A percentile compares a stretch with the other conserved stretches of the same genome.
These are phyloP conservation scores for Prolemur simus DNA, from an alignment of 2,113 vertebrate genomes.

Conservation along the genomic window DNA sequence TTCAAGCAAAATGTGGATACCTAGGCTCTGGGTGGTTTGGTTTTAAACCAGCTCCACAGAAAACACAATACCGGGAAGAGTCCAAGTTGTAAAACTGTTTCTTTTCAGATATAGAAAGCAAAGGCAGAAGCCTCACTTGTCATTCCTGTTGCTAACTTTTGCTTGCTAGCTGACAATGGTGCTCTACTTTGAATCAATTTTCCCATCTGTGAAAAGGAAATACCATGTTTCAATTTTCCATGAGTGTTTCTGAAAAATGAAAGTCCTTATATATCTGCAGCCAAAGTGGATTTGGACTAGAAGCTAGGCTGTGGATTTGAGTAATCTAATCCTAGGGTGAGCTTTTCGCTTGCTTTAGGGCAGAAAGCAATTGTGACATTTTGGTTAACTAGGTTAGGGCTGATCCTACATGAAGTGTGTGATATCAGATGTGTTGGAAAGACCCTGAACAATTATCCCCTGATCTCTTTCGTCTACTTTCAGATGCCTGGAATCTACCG, in stretches of 20 bases:
- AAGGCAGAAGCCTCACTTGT: not conserved
- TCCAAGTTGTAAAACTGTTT: constrained; percentile 30
- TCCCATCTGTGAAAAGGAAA: constrained; percentile 33
- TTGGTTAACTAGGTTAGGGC: not conserved
- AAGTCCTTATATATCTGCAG: constrained; percentile 24
- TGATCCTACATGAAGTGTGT: not conserved
- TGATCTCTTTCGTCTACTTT: not conserved
- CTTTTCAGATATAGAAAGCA: constrained; percentile 45
- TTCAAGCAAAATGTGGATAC: constrained; percentile 59
- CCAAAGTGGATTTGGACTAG: not conserved
- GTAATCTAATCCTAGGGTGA: not conserved
- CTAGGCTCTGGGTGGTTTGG: constrained; percentile 37
- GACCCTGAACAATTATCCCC: not conserved
- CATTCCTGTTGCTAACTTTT: constrained; percentile 20
- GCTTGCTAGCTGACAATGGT: constrained; percentile 1
- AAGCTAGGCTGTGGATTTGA: not conserved
- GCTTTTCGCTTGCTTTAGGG: not conserved
- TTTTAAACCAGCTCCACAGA: constrained; percentile 45
- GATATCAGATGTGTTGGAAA: not conserved
- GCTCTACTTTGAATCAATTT: constrained; percentile 14
- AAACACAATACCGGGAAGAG: not conserved
- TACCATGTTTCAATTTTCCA: not conserved
- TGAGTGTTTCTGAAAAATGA: not conserved
- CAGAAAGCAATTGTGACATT: constrained; percentile 37
- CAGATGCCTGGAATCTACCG: not conserved